These are phyloP conservation scores for Drosophila orosa DNA, from an alignment of 1,140 invertebrate species.

Conservation along the genomic window DNA sequence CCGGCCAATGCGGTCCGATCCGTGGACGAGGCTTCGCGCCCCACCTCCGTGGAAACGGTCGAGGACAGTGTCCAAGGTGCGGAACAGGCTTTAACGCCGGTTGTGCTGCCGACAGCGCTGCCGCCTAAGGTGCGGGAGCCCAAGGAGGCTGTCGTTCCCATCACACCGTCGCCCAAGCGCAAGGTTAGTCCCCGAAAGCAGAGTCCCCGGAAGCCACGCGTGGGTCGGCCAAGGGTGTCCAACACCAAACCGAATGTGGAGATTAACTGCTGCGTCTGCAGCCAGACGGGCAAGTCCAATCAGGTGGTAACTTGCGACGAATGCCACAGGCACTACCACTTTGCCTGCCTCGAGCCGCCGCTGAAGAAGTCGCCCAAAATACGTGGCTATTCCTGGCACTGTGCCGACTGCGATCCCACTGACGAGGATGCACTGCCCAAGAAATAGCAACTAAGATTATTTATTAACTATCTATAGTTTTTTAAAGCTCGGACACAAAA, in stretches of 20 bases:
- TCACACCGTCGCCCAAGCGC: slow-evolving; percentile 40
- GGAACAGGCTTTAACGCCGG: slow-evolving; percentile 21
- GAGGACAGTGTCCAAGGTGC: slow-evolving; percentile 62
- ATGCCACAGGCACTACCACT: slow-evolving; percentile 95
- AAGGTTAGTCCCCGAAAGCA: slow-evolving; percentile 68
- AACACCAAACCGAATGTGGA: slow-evolving; percentile 53
- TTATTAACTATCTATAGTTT: slow-evolving; percentile 1
- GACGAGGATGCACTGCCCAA: slow-evolving; percentile 83
- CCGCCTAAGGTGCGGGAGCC: slow-evolving; percentile 38
- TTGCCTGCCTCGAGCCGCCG: slow-evolving; percentile 95
- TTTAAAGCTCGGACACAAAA: slow-evolving; percentile 2
- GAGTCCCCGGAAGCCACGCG: slow-evolving; percentile 63
- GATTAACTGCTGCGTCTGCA: slow-evolving; percentile 73
- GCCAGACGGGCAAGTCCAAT: slow-evolving; percentile 63
- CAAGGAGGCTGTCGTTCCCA: slow-evolving; percentile 17
- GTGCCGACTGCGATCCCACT: slow-evolving; percentile 96
- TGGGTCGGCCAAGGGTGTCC: slow-evolving; percentile 57
- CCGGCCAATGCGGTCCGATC: slow-evolving; percentile 82
- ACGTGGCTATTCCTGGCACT: slow-evolving; percentile 97
- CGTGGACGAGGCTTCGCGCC: slow-evolving; percentile 77
- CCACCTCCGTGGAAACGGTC: slow-evolving; percentile 81
- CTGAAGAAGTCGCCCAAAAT: slow-evolving; percentile 96
- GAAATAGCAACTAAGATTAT: slow-evolving; percentile 23
- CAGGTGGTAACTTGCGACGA: slow-evolving; percentile 92
- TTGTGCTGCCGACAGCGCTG: slow-evolving; percentile 20